Evolutionary conservation across 2,113 vertebrate genomes (phyloP), one percentile per base, ranked within the genome.

Genomic region (Atractosteus spatula): DNA sequence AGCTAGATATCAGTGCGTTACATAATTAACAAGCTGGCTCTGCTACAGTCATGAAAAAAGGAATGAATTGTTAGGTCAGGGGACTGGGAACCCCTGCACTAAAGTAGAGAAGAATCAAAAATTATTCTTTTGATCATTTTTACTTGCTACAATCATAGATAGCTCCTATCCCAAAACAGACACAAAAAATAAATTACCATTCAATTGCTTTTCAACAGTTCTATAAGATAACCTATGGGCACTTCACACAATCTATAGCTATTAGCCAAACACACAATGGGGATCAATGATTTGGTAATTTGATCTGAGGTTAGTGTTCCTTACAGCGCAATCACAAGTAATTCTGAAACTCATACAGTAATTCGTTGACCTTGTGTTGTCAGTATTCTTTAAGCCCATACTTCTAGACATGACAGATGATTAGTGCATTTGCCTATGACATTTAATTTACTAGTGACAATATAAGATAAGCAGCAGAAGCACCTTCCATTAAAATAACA

Each of bases 241-340:
- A 13, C 57, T 59, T 13, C 14, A 5, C 5, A 59, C 57, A 59
- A n/a, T 59, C 57, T 59, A n/a, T n/a, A 59, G 5, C 57, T 59
- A 59, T 51, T 51, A 51, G 47, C 47, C 47, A 51, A 51, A 51
- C 47, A 59, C 5, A 59, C 57, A 59, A 59, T 13, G 57, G 57
- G 11, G 57, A 59, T 59, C 57, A n/a, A 59, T 59, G 57, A n/a
- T 13, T 59, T n/a, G 57, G 57, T 59, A 59, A 59, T 59, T 59
- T 59, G 14, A 59, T 59, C 57, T 59, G 57, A 13, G 57, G n/a
- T 16, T n/a, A 3, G 10, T 16, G n/a, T 59, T n/a, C 57, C 14
- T 4, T 14, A 13, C 11, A 59, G n/a, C 57, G 4, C 57, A 13
- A 13, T 59, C 57, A 59, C 57, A 13, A 59, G 5, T 59, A 59